Percentiles rank a stretch among this genome's conserved stretches.
These are phyloP conservation scores for Zenarchopterus dispar DNA, from an alignment of 2,797 vertebrate species.

Conservation along the genomic window DNA sequence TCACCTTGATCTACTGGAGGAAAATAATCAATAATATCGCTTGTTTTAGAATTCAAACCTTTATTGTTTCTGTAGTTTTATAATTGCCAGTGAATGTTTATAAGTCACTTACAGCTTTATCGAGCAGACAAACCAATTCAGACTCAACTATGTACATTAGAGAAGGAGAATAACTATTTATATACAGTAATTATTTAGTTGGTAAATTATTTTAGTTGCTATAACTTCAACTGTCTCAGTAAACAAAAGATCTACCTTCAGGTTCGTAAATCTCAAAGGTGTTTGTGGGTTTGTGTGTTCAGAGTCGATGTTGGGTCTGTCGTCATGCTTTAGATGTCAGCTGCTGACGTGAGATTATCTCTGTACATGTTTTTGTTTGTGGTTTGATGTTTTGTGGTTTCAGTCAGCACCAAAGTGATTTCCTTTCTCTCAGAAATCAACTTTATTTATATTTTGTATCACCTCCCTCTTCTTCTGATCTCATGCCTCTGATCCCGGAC, in stretches of 20 bases:
- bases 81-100: no score
- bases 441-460: constrained; percentile 17
- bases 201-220: no score
- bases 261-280: constrained; percentile 29
- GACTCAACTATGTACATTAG: no score
- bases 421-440: constrained; percentile 4
- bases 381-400: constrained; percentile 26
- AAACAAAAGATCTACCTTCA: neutral
- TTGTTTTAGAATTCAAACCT: no score
- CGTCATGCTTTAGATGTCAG: constrained; percentile 55
- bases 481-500: constrained; percentile 63
- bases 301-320: constrained; percentile 44
- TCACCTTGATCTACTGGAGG: no score
- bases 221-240: no score
- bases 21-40: no score
- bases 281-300: constrained; percentile 51
- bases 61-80: no score
- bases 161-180: no score
- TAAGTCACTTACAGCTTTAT: no score
- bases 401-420: constrained; percentile 1
- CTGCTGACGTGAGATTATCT: constrained; percentile 34
- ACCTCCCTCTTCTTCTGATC: constrained; percentile 16
- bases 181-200: no score
- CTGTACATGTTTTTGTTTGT: constrained; percentile 18
- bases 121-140: no score